Percentiles rank a stretch among this genome's conserved stretches.
These are phyloP conservation scores for Xenopus tropicalis DNA, from an alignment of 2,113 vertebrate genomes.

Conservation along the genomic window UCB_Xtro_10.0 CM004443.2:71448501-71449000, in stretches of 20 bases:
- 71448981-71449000: no score
- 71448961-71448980: no score
- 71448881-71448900: not conserved
- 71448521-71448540: constrained; percentile 37
- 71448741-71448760: constrained; percentile 1
- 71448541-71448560: constrained; percentile 32
- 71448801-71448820: not conserved
- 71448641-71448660: constrained; percentile 4
- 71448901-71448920: no score
- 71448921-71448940: no score
- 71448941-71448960: no score
- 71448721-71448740: constrained; percentile 3
- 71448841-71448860: not conserved
- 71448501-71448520: constrained; percentile 41
- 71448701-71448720: not conserved
- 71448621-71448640: constrained; percentile 6
- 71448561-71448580: constrained; percentile 45
- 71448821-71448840: not conserved
- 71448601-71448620: constrained; percentile 14
- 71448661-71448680: not conserved
- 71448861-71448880: constrained; percentile 9
- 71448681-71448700: not conserved
- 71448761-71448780: not conserved
- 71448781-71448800: not conserved
- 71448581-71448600: not conserved